phyloP scores from a whole-genome alignment of 2,888 invertebrate genomes.

The Drosophila dives region DNA sequence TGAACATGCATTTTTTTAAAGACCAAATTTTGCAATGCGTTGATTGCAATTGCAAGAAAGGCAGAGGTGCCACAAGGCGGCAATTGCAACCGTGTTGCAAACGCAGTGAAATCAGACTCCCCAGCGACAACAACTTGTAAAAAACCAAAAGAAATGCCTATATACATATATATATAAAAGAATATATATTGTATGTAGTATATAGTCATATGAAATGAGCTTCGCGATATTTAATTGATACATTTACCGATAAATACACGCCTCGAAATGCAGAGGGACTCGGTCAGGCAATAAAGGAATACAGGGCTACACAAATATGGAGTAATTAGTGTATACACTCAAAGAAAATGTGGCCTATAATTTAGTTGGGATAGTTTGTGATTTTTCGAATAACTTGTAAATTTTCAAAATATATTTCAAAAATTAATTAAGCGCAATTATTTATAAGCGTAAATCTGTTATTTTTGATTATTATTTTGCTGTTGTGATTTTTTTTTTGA shows the following conservation, averaged over 20 bases:
- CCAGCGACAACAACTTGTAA: not conserved
- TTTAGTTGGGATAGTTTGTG: not conserved
- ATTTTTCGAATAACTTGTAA: not conserved
- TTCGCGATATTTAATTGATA: conserved; percentile 78
- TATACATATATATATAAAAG: not conserved
- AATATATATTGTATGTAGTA: not conserved
- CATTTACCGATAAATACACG: conserved; percentile 77
- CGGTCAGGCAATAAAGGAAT: not conserved
- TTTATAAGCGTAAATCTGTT: too few species aligned
- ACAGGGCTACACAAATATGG: conserved; percentile 6
- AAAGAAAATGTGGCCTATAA: not conserved
- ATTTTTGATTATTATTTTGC: too few species aligned
- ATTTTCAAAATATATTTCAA: not conserved
- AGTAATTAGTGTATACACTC: not conserved
- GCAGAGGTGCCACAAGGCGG: conserved; percentile 36
- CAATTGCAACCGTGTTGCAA: conserved; percentile 47
- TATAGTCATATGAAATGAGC: conserved; percentile 55
- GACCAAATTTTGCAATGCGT: conserved; percentile 5
- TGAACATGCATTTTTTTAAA: not conserved
- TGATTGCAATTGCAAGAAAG: conserved; percentile 23
- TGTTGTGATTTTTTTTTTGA: not conserved
- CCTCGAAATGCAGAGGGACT: conserved; percentile 33
- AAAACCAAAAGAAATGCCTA: conserved; percentile 22
- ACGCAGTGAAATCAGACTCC: conserved; percentile 42
- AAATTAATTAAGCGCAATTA: not conserved